These are phyloP conservation scores for Polymixis lichenea DNA, from an alignment of 2,888 invertebrate species.

Conservation along the genomic window DNA sequence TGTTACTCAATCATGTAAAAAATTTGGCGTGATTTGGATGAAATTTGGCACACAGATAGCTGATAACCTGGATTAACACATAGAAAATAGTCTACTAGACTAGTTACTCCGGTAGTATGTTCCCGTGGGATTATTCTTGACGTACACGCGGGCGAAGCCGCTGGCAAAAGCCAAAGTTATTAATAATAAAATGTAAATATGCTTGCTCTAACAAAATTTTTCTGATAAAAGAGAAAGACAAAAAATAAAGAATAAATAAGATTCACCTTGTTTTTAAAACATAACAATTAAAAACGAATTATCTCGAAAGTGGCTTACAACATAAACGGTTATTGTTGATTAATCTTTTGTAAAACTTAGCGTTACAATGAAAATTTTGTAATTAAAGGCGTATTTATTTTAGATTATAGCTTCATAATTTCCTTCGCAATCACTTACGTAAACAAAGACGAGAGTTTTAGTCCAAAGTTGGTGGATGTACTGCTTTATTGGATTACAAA, in stretches of 20 bases:
- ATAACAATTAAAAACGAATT: slow-evolving; percentile 4
- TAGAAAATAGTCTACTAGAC: too few species aligned
- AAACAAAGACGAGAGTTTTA: slow-evolving; percentile 2
- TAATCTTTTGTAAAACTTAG: not conserved
- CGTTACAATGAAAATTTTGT: not conserved
- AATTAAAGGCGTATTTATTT: slow-evolving; percentile 19
- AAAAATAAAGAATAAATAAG: too few species aligned
- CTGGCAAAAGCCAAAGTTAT: too few species aligned
- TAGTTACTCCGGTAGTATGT: too few species aligned
- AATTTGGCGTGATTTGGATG: too few species aligned
- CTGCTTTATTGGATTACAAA: slow-evolving; percentile 6
- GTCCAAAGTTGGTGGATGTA: not conserved
- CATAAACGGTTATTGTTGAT: not conserved
- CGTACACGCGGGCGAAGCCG: too few species aligned
- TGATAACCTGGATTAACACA: too few species aligned
- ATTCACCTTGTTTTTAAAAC: not conserved
- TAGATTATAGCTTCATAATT: not conserved
- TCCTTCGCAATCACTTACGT: not conserved
- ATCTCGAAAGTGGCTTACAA: not conserved
- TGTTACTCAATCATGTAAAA: too few species aligned
- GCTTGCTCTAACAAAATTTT: not conserved
- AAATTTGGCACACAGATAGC: too few species aligned
- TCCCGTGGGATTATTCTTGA: too few species aligned
- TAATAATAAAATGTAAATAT: not conserved
- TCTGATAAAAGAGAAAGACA: not conserved